Conservation (phyloP, 2,888 invertebrate genomes). For the Nephrotoma guestfalica region DNA sequence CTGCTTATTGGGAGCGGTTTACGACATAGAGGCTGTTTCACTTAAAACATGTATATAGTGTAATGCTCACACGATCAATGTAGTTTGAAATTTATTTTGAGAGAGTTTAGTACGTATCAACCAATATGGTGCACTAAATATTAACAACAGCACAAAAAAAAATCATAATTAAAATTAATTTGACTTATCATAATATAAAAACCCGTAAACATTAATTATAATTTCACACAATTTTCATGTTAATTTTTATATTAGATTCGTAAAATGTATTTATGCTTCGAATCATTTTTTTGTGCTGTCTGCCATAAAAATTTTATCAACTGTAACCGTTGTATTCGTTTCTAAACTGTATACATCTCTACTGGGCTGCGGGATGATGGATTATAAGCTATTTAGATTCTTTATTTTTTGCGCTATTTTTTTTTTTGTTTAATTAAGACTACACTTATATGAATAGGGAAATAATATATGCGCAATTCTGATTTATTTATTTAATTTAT, state of each 20-base stretch:
- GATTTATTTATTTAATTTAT: neutral
- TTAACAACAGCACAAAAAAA: neutral
- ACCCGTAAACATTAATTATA: neutral
- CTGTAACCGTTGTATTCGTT: neutral
- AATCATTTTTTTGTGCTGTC: neutral
- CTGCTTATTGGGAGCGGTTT: too few relatives aligned
- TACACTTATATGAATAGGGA: neutral
- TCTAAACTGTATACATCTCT: neutral
- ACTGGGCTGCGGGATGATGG: neutral
- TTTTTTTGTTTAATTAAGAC: neutral
- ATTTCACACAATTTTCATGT: neutral
- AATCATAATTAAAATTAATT: neutral
- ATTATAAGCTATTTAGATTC: neutral
- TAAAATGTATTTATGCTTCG: neutral
- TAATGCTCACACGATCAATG: too few relatives aligned
- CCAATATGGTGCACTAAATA: neutral
- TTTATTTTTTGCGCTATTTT: neutral
- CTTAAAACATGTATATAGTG: too few relatives aligned
- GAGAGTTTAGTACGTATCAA: too few relatives aligned
- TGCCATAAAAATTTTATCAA: neutral
- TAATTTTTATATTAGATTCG: neutral
- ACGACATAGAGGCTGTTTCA: too few relatives aligned
- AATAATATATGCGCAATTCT: neutral
- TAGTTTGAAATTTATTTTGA: too few relatives aligned
- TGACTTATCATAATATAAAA: neutral